Evolutionary conservation across 2,113 vertebrate species (phyloP).

Genomic region (Pionites leucogaster): DNA sequence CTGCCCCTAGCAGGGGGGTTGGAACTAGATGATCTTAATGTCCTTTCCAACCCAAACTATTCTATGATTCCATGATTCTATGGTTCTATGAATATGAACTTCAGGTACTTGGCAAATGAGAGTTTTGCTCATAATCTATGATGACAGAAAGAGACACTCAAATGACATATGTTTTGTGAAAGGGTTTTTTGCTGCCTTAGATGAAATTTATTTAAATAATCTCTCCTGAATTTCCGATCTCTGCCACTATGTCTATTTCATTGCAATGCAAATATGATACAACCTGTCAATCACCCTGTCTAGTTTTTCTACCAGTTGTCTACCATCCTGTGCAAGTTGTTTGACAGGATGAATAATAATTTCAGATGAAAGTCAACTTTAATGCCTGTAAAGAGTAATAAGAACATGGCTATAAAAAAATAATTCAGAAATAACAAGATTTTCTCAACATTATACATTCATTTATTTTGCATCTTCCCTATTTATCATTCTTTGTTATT

Average conservation of each 20-base stretch:
- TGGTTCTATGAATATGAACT: neutral
- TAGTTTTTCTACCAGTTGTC: neutral
- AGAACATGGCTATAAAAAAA: neutral
- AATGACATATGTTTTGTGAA: neutral
- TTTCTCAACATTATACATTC: neutral
- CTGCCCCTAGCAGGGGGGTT: no score
- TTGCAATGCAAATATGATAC: neutral
- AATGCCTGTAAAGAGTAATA: neutral
- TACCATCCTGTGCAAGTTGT: neutral
- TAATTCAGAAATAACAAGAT: neutral
- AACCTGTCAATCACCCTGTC: neutral
- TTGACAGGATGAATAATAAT: neutral
- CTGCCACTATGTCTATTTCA: neutral
- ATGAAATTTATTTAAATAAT: conserved; percentile 26
- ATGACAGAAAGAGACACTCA: neutral
- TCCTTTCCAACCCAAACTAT: no score
- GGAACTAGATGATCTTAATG: no score
- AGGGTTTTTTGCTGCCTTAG: neutral
- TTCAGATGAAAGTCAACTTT: neutral
- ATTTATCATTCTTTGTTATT: neutral
- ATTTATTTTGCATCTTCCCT: neutral
- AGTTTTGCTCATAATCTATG: neutral
- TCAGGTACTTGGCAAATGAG: conserved; percentile 19
- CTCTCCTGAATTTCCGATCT: neutral
- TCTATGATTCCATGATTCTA: no score